phyloP scores from a whole-genome alignment of 2,113 vertebrate species.

The Cariama cristata region DNA sequence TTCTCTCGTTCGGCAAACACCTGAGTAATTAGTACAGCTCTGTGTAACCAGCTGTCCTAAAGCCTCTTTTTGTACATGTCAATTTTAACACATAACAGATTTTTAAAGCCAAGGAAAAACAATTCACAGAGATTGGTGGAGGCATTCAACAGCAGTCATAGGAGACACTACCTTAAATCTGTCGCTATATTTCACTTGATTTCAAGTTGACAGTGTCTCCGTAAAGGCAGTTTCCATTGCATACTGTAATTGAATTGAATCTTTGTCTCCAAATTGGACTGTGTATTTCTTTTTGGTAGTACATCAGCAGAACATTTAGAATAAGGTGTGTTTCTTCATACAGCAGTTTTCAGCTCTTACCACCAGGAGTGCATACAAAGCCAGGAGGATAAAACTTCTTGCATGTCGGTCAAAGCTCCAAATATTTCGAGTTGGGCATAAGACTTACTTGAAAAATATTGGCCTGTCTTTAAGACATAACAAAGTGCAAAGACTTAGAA shows the following conservation, averaged over 20 bases:
- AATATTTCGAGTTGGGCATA: background rate
- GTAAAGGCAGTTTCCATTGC: background rate
- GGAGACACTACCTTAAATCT: background rate
- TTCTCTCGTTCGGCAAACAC: background rate
- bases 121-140: background rate
- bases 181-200: background rate
- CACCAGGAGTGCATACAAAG: background rate
- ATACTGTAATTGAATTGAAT: background rate
- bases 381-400: background rate
- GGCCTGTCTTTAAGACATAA: background rate
- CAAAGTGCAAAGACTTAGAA: background rate
- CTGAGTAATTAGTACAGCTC: background rate
- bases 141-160: background rate
- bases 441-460: background rate
- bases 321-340: background rate
- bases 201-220: background rate
- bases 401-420: background rate
- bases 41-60: background rate
- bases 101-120: background rate
- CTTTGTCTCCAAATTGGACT: background rate
- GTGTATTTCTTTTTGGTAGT: background rate
- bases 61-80: background rate
- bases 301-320: background rate
- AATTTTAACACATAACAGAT: background rate
- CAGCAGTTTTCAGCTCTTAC: background rate